A percentile compares a stretch with the other conserved stretches of the same genome.
These are phyloP conservation scores for Macaca mulatta DNA, from an alignment of 2,113 vertebrate genomes.

Conservation along the genomic window DNA sequence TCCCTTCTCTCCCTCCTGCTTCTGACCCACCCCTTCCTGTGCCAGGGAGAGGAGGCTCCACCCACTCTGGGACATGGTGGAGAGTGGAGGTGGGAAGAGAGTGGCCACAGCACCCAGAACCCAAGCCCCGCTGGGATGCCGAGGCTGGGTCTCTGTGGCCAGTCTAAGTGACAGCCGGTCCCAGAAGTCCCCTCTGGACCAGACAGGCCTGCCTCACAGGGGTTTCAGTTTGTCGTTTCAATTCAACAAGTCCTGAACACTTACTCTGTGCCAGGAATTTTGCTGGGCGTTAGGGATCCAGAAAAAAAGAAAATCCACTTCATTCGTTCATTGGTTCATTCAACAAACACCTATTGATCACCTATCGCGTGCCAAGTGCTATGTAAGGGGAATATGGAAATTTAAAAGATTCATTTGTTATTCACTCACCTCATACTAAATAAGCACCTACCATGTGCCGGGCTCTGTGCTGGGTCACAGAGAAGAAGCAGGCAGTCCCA, in stretches of 20 bases:
- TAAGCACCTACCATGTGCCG: neutral
- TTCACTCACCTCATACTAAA: rapidly evolving
- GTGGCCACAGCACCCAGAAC: neutral
- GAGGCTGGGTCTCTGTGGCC: neutral
- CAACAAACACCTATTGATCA: neutral
- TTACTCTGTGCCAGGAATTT: neutral
- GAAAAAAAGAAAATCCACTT: neutral
- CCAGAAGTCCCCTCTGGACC: neutral
- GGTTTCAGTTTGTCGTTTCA: neutral
- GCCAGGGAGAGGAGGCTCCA: neutral
- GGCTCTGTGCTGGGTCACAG: neutral
- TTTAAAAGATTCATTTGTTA: neutral
- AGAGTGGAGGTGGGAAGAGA: neutral
- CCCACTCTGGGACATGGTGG: neutral
- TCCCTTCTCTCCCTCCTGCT: neutral
- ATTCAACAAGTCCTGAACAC: neutral
- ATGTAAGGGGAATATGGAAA: rapidly evolving
- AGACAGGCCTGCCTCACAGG: too few species aligned
- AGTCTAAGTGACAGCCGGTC: neutral
- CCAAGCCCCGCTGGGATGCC: neutral
- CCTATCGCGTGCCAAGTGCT: neutral
- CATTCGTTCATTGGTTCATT: neutral
- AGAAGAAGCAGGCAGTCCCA: neutral
- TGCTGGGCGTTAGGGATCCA: neutral
- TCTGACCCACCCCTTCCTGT: neutral